These are phyloP conservation scores for Beroe ovata DNA, from an alignment of 37 sponge, comb jelly and placozoan species.

Conservation along the genomic window DNA sequence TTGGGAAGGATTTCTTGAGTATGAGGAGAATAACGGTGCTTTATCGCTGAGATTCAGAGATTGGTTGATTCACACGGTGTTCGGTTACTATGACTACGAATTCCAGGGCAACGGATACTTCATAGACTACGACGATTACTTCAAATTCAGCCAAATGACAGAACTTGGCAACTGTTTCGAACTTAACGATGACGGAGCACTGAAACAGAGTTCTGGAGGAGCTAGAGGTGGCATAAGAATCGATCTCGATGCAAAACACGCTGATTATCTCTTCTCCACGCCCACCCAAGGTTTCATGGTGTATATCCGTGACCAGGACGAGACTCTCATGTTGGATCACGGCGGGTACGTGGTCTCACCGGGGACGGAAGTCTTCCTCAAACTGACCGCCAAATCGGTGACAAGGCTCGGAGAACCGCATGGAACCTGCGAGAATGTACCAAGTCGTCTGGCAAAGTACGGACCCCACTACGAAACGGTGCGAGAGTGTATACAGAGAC, in stretches of 20 bases:
- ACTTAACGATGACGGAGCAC: neutral
- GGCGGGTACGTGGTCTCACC: conserved; percentile 27
- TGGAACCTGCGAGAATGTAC: conserved; percentile 4
- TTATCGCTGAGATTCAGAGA: neutral
- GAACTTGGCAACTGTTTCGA: conserved; percentile 18
- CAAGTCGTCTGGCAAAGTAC: conserved; percentile 11
- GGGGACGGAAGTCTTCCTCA: conserved; percentile 18
- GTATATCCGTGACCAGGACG: conserved; percentile 29
- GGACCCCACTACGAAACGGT: conserved; percentile 12
- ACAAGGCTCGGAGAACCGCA: neutral
- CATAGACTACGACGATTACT: neutral
- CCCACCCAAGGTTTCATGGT: conserved; percentile 20
- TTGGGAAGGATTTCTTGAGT: neutral
- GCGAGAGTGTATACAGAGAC: conserved; percentile 39
- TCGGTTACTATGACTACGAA: conserved; percentile 19
- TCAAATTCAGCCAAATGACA: neutral
- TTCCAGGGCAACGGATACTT: neutral
- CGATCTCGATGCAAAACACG: conserved; percentile 19
- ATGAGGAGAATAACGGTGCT: conserved; percentile 14
- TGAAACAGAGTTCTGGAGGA: conserved; percentile 1
- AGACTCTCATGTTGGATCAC: conserved; percentile 46
- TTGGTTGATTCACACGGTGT: neutral
- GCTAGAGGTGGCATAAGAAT: neutral
- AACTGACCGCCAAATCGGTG: neutral
- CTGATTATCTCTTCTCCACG: conserved; percentile 56